These are phyloP conservation scores for Oryzias curvinotus DNA, from an alignment of 2,113 vertebrate genomes.

Conservation along the genomic window DNA sequence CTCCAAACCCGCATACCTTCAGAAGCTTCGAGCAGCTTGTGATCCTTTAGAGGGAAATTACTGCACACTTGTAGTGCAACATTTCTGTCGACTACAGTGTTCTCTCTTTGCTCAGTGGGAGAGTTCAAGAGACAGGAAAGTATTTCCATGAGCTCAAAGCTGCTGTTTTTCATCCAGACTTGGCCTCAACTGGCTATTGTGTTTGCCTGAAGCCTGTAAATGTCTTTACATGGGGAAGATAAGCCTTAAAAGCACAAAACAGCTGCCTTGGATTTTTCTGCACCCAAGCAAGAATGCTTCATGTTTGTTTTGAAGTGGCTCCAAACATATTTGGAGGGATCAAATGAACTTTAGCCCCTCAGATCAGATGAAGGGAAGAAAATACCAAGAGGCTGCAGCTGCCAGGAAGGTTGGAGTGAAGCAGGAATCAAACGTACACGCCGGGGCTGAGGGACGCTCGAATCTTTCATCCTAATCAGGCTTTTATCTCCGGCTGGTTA, in stretches of 20 bases:
- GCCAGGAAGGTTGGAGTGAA: constrained; percentile 49
- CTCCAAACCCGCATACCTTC: constrained; percentile 73
- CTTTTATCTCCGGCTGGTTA: constrained; percentile 24
- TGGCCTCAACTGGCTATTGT: constrained; percentile 60
- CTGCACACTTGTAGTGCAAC: constrained; percentile 57
- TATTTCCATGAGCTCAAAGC: constrained; percentile 46
- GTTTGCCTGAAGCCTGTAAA: constrained; percentile 51
- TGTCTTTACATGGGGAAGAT: constrained; percentile 70
- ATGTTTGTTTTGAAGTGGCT: constrained; percentile 65
- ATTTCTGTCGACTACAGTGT: constrained; percentile 47
- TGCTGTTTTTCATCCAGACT: constrained; percentile 38
- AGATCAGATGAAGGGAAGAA: constrained; percentile 50
- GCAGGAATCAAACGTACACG: constrained; percentile 32
- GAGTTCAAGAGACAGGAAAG: constrained; percentile 37
- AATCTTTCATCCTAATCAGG: constrained; percentile 33
- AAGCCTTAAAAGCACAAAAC: constrained; percentile 64
- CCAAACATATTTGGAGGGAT: constrained; percentile 69
- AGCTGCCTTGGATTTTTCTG: constrained; percentile 66
- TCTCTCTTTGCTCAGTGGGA: constrained; percentile 30
- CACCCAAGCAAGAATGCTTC: constrained; percentile 45
- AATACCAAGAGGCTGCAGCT: constrained; percentile 29
- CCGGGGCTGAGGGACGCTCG: constrained; percentile 24
- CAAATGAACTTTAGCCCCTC: constrained; percentile 62
- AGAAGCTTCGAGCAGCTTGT: constrained; percentile 71
- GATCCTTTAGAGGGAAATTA: constrained; percentile 67